Percentiles rank a stretch among this genome's conserved stretches.
These are phyloP conservation scores for Romanogobio albipinnatus DNA, from an alignment of 2,113 vertebrate species.

Conservation along the genomic window DNA sequence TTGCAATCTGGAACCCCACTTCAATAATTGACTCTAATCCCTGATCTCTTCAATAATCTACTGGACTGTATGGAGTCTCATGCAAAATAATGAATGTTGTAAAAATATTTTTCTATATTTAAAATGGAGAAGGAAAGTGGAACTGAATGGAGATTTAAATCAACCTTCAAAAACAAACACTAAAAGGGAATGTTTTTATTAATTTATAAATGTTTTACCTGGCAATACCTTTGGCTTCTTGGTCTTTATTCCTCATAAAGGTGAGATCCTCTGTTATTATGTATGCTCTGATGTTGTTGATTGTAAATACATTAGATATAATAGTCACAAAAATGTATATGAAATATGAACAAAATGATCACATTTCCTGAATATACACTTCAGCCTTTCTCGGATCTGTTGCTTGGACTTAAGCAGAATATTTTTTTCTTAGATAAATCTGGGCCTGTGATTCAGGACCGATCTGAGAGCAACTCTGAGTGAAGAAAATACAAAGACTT, in stretches of 20 bases:
- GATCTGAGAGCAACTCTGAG: no score
- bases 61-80: constrained; percentile 66
- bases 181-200: constrained; percentile 84
- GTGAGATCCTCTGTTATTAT: background rate
- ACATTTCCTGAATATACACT: background rate
- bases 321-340: background rate
- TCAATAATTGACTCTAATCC: constrained; percentile 9
- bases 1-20: background rate
- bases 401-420: background rate
- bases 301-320: background rate
- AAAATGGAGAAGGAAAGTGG: constrained; percentile 54
- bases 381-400: background rate
- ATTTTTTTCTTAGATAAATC: background rate
- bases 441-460: no score
- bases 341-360: background rate
- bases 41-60: constrained; percentile 54
- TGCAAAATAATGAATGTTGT: constrained; percentile 76
- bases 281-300: background rate
- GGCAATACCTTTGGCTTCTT: constrained; percentile 68
- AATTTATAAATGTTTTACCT: constrained; percentile 83
- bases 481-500: no score
- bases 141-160: constrained; percentile 55
- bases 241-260: constrained; percentile 49
- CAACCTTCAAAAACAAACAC: constrained; percentile 69
- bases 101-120: constrained; percentile 82